A percentile compares a stretch with the other conserved stretches of the same genome.
Conservation (phyloP, 2,797 vertebrate genomes). For the Callimico goeldii region DNA sequence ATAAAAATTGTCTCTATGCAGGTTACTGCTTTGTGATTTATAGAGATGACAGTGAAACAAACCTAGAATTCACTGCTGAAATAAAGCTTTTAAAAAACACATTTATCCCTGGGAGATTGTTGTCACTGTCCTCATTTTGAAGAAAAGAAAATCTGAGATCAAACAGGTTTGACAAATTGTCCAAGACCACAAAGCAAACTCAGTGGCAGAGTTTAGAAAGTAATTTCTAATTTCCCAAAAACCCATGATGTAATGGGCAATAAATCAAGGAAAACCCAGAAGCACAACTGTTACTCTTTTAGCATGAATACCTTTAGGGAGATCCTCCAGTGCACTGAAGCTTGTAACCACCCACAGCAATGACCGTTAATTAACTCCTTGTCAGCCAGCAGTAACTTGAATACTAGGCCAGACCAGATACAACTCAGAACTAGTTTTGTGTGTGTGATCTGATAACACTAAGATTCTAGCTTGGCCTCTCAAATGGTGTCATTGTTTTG, state of each 20-base stretch:
- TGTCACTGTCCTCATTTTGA: neutral
- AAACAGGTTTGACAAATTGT: neutral
- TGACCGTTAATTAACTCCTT: neutral
- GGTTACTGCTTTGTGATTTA: constrained; percentile 7
- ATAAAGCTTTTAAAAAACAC: constrained; percentile 31
- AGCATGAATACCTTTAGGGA: neutral
- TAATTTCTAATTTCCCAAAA: constrained; percentile 9
- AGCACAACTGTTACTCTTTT: neutral
- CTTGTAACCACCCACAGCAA: neutral
- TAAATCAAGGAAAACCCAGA: neutral
- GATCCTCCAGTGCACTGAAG: neutral
- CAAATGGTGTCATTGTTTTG: neutral
- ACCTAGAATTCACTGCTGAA: neutral
- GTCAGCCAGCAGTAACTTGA: neutral
- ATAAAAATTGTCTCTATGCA: constrained; percentile 20
- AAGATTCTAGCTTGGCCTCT: constrained; percentile 3
- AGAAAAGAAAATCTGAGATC: constrained; percentile 27
- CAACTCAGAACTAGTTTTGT: neutral
- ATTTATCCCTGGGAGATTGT: neutral
- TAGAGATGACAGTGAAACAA: neutral
- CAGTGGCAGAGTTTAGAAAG: neutral
- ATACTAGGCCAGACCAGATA: neutral
- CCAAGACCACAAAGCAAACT: neutral
- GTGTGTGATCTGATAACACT: neutral
- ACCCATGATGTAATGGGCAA: neutral